These are phyloP conservation scores for Standfussiana lucernea DNA, from an alignment of 2,888 invertebrate species.

Conservation along the genomic window DNA sequence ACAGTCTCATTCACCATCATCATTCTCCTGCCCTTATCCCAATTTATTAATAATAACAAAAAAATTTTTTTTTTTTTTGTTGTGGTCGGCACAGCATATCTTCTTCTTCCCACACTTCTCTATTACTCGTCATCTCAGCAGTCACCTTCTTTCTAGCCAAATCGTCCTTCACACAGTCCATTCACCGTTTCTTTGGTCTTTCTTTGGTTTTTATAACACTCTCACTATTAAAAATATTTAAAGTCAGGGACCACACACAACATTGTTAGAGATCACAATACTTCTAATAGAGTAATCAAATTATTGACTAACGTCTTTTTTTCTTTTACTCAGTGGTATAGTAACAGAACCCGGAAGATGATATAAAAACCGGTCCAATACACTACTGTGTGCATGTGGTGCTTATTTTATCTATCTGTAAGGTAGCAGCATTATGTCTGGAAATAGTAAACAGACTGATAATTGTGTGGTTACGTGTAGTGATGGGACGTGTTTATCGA, in stretches of 20 bases:
- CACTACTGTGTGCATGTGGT: slow-evolving; percentile 63
- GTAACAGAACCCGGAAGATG: slow-evolving; percentile 56
- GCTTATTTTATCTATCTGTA: slow-evolving; percentile 72
- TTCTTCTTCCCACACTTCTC: not conserved
- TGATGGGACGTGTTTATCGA: slow-evolving; percentile 63
- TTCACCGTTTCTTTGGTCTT: not conserved
- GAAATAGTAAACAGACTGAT: slow-evolving; percentile 83
- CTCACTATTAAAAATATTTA: not conserved
- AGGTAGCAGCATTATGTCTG: slow-evolving; percentile 70
- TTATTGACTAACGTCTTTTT: not conserved
- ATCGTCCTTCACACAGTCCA: not conserved
- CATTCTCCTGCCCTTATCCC: not conserved
- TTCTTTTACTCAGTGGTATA: not conserved
- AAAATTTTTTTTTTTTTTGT: too few relatives aligned
- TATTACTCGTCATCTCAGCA: not conserved
- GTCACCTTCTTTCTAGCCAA: not conserved
- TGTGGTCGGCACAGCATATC: not conserved
- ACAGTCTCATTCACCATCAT: not conserved
- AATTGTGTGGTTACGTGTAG: slow-evolving; percentile 82
- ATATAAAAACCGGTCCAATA: slow-evolving; percentile 40
- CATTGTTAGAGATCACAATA: not conserved
- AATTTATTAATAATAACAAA: too few relatives aligned
- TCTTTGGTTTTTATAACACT: not conserved
- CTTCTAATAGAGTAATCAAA: slow-evolving; percentile 23
- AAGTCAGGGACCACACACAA: slow-evolving; percentile 40